These are phyloP conservation scores for Myiothlypis coronata DNA, from an alignment of 2,797 vertebrate genomes.

Conservation along the genomic window DNA sequence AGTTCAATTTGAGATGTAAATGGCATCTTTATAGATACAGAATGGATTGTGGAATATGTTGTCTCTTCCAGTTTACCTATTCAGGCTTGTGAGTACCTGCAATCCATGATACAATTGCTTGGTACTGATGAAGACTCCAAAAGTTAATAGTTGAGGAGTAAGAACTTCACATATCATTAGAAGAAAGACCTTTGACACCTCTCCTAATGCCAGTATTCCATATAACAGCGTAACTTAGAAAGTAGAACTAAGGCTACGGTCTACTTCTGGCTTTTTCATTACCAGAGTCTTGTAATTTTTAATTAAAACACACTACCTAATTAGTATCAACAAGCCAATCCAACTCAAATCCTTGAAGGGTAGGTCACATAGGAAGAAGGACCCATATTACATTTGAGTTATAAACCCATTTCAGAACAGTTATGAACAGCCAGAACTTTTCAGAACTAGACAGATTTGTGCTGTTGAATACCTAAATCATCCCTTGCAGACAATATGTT, in stretches of 20 bases:
- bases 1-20: background rate
- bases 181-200: background rate
- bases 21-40: background rate
- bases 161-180: background rate
- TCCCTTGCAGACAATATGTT: background rate
- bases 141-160: background rate
- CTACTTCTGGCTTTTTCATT: background rate
- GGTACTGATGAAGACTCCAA: background rate
- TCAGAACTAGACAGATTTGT: background rate
- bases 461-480: background rate
- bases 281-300: background rate
- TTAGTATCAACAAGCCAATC: background rate
- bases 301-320: background rate
- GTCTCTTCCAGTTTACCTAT: background rate
- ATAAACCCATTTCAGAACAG: background rate
- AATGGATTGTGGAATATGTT: background rate
- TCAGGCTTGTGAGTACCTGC: background rate
- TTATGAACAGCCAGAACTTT: background rate
- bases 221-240: background rate
- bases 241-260: background rate
- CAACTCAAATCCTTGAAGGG: background rate
- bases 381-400: background rate
- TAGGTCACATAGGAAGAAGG: background rate
- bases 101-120: background rate
- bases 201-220: background rate